These are phyloP conservation scores for Indri indri DNA, from an alignment of 2,113 vertebrate genomes.

Conservation along the genomic window DNA sequence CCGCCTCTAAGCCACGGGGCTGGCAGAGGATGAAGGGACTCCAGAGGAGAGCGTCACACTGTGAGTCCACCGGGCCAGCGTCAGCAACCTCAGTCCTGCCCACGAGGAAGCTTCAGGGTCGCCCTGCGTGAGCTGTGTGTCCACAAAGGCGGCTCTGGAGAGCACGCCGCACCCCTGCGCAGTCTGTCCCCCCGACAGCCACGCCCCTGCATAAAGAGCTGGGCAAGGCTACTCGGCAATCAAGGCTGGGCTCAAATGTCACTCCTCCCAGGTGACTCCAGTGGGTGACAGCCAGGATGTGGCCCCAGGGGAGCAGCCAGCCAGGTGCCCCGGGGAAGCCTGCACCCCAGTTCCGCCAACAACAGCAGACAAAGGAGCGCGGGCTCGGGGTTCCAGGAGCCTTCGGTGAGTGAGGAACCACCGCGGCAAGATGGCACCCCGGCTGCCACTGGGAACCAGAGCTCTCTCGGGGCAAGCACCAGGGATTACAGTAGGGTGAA, in stretches of 20 bases:
- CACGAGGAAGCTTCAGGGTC: rapidly evolving
- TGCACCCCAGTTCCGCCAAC: not conserved
- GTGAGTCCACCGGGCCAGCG: rapidly evolving
- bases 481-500: rapidly evolving
- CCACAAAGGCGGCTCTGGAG: rapidly evolving
- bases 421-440: rapidly evolving
- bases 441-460: rapidly evolving
- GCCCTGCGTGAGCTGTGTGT: rapidly evolving
- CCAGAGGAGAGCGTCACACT: not conserved
- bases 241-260: not conserved
- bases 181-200: not conserved
- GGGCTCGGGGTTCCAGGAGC: rapidly evolving
- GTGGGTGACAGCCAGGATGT: rapidly evolving
- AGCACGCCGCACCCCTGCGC: rapidly evolving
- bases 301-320: not conserved
- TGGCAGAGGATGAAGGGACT: not conserved
- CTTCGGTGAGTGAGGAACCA: not conserved
- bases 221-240: not conserved
- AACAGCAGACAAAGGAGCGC: not conserved
- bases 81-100: rapidly evolving
- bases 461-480: not conserved
- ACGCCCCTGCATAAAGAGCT: not conserved
- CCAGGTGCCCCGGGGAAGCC: not conserved
- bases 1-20: not conserved
- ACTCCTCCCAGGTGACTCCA: not conserved